These are phyloP conservation scores for Aix galericulata DNA, from an alignment of 2,113 vertebrate species.

Conservation along the genomic window DNA sequence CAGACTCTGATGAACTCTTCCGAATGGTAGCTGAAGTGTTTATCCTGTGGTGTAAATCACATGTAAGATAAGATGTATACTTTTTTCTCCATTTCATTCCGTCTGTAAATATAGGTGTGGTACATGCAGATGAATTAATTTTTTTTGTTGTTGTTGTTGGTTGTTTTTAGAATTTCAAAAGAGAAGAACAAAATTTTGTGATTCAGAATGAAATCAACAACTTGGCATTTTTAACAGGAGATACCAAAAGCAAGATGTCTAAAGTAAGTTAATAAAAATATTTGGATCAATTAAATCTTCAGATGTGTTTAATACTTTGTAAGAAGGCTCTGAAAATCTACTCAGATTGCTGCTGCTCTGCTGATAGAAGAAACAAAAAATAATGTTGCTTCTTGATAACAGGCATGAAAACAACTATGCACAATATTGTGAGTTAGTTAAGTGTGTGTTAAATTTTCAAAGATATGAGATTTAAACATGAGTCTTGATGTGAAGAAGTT, in stretches of 20 bases:
- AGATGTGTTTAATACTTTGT: background rate
- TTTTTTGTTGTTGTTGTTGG: background rate
- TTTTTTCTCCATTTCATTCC: background rate
- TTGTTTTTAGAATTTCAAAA: slow-evolving; percentile 92
- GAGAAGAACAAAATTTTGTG: slow-evolving; percentile 99
- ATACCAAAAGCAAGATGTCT: slow-evolving; percentile 97
- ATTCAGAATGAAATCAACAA: slow-evolving; percentile 99
- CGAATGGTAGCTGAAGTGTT: slow-evolving; percentile 98
- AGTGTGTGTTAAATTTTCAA: background rate
- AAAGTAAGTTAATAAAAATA: slow-evolving; percentile 85
- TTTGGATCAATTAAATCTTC: background rate
- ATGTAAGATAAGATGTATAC: slow-evolving; percentile 78
- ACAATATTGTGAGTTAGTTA: slow-evolving; percentile 14
- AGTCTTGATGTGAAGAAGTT: background rate
- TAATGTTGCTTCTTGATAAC: slow-evolving; percentile 14
- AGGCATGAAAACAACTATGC: background rate
- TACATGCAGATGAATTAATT: background rate
- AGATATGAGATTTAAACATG: background rate
- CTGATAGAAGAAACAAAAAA: background rate
- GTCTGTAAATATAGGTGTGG: background rate
- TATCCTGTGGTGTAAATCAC: slow-evolving; percentile 98
- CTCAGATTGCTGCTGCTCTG: background rate
- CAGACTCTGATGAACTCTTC: slow-evolving; percentile 94
- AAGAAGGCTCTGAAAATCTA: background rate
- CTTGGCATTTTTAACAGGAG: slow-evolving; percentile 96